Evolutionary conservation across 2,113 vertebrate species (phyloP).

Genomic region (Sinocyclocheilus grahami): DNA sequence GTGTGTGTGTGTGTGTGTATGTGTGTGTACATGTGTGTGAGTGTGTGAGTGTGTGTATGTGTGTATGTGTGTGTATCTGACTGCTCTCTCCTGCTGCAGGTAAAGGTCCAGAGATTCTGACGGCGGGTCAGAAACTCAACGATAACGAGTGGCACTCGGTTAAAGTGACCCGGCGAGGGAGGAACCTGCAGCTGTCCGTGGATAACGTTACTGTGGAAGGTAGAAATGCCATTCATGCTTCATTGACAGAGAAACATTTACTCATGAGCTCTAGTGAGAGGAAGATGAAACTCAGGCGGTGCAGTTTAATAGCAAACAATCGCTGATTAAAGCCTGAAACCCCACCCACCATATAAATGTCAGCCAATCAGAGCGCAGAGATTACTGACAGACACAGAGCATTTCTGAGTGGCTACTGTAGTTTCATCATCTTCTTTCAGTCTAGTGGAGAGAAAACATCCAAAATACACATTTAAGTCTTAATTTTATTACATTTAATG

Average conservation of each 20-base stretch:
- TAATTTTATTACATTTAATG: background rate
- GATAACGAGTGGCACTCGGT: conserved; percentile 94
- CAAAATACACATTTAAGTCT: background rate
- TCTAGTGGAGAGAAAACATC: background rate
- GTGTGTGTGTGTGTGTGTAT: background rate
- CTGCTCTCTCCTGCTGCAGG: conserved; percentile 72
- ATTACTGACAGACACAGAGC: background rate
- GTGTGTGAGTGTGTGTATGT: background rate
- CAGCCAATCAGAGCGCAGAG: background rate
- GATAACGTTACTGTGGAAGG: conserved; percentile 85
- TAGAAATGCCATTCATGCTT: conserved; percentile 54
- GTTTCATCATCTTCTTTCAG: background rate
- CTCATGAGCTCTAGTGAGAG: no score
- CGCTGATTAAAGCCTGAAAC: background rate
- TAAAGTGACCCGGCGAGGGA: conserved; percentile 85
- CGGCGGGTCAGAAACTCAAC: conserved; percentile 90
- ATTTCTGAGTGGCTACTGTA: background rate
- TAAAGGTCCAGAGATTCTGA: conserved; percentile 89
- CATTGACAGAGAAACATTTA: background rate
- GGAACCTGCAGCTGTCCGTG: conserved; percentile 78
- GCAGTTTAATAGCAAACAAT: background rate
- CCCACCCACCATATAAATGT: background rate
- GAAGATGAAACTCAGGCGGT: no score
- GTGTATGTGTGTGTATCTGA: conserved; percentile 51
- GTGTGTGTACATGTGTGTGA: background rate